These are phyloP conservation scores for Python bivittatus DNA, from an alignment of 2,113 vertebrate species.

Conservation along the genomic window DNA sequence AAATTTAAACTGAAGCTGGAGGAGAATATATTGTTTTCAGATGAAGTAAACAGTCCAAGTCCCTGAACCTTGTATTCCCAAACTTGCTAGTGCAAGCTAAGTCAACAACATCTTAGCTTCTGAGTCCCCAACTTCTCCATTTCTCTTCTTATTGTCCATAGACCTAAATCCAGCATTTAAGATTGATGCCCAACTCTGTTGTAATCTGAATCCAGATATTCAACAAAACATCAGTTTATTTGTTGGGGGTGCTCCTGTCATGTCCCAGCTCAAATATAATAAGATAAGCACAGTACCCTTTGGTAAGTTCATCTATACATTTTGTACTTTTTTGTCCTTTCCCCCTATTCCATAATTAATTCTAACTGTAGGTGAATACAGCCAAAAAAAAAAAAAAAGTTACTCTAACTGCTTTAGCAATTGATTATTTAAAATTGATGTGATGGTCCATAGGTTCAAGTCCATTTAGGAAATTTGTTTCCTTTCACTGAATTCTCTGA, in stretches of 20 bases:
- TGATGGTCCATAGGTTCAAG: conserved; percentile 34
- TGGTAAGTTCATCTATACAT: neutral
- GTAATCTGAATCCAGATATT: neutral
- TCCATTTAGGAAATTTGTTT: conserved; percentile 33
- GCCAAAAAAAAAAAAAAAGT: neutral
- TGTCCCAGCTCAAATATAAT: neutral
- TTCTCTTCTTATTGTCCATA: neutral
- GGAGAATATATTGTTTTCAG: neutral
- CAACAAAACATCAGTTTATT: neutral
- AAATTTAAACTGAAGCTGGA: neutral
- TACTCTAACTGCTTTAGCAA: conserved; percentile 23
- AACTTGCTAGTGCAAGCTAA: neutral
- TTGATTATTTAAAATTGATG: conserved; percentile 27
- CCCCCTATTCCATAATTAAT: neutral
- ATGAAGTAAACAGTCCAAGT: neutral
- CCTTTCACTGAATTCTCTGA: conserved; percentile 37
- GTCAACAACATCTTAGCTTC: neutral
- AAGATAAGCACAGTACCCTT: neutral
- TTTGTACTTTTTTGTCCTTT: neutral
- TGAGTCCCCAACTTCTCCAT: neutral
- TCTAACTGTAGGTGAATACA: neutral
- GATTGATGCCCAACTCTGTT: neutral
- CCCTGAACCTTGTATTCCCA: neutral
- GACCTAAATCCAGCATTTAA: neutral
- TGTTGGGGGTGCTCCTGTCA: neutral